Base-by-base conservation (phyloP, 35 echinoderm and acorn worm species). In the Apostichopus californicus region DNA sequence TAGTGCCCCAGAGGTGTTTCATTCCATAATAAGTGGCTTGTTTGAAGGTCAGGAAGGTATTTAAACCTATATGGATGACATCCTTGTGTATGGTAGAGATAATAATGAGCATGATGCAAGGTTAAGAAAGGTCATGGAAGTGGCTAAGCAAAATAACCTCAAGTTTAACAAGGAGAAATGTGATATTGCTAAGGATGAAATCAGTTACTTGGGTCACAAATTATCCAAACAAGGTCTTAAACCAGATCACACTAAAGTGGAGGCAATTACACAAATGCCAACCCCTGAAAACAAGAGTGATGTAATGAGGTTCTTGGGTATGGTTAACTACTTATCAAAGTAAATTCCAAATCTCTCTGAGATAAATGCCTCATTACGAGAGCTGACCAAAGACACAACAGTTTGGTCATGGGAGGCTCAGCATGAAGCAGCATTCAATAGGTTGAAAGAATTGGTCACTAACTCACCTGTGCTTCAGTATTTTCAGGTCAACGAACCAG, bases 341-440 rank as follows among this genome's bases (percentile, higher is more conserved):
- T 93, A 88, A 4, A 93, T 93, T 66, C 92, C 92, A 17, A 88
- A 93, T 70, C 17, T 93, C 75, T 93, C 86, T 57, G 54, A 68
- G 61, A 66, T 93, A 5, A 89, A 77, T 80, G 92, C 92, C 13
- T 86, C 92, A 3, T 15, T 93, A 18, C 58, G 92, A 70, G 77
- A 93, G 52, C 77, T 93, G n/a, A 54, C 57, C 9, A 81, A 94
- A 78, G 59, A 91, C 5, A 77, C 54, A 56, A 82, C 65, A 9
- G 53, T 22, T 54, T 94, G 87, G 78, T 52, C n/a, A 17, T 94
- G 87, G 93, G 93, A 72, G 64, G 28, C 5, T 46, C 75, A 12
- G 9, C 86, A 93, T 13, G 85, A 89, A 60, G 11, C 84, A 78
- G 21, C 92, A 73, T 77, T 89, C n/a, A 72, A 72, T n/a, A 64